Conservation (phyloP, 2,113 vertebrate species). For the Epinephelus cyanopodus region DNA sequence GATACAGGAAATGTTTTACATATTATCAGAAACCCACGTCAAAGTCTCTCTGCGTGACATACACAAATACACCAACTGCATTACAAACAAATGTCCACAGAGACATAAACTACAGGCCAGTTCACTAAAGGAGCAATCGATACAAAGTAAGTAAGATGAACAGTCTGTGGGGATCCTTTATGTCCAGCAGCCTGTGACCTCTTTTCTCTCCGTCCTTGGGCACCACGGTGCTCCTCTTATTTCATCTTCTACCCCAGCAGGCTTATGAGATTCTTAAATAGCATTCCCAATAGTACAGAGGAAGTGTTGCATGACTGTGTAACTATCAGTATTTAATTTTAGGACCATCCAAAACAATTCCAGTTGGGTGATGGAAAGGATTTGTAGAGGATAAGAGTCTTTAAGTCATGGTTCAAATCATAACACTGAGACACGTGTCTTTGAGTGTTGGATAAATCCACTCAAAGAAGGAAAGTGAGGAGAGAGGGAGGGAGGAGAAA, state of each 20-base stretch:
- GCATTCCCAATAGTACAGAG: neutral
- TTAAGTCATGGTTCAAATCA: constrained; percentile 42
- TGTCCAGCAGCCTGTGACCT: constrained; percentile 34
- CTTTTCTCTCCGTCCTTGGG: constrained; percentile 13
- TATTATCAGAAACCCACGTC: constrained; percentile 13
- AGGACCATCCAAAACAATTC: constrained; percentile 48
- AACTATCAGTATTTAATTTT: constrained; percentile 42
- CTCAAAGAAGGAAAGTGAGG: constrained; percentile 62
- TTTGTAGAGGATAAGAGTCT: constrained; percentile 70
- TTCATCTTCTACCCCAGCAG: constrained; percentile 16
- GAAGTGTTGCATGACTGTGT: constrained; percentile 1
- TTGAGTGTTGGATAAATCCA: constrained; percentile 64
- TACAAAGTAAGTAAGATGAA: constrained; percentile 46
- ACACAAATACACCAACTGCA: constrained; percentile 40
- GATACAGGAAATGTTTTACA: constrained; percentile 45
- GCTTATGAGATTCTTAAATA: constrained; percentile 25
- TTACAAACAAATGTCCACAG: constrained; percentile 28
- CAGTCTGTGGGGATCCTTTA: constrained; percentile 11
- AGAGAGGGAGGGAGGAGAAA: constrained; percentile 31
- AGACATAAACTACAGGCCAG: constrained; percentile 27
- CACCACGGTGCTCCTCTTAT: constrained; percentile 4
- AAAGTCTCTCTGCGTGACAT: constrained; percentile 8
- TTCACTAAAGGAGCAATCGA: constrained; percentile 42
- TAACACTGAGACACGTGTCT: constrained; percentile 55
- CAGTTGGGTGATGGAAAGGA: constrained; percentile 45